Evolutionary conservation across 2,888 invertebrate species (phyloP), one percentile per base, ranked within the genome.

Genomic region (Sminthurinus aureus): DNA sequence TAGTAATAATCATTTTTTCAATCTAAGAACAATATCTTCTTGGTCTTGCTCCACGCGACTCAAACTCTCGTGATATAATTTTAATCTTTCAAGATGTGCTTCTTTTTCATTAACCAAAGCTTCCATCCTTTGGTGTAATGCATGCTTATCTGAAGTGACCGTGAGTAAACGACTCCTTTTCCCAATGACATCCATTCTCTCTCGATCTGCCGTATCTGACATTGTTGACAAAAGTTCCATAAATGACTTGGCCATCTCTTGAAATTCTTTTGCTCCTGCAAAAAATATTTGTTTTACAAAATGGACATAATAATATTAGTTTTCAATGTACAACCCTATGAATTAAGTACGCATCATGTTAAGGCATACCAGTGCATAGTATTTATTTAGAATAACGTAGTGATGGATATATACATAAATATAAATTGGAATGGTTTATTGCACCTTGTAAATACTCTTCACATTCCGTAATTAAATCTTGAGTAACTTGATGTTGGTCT

Each of bases 401-500:
- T 20, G 20, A 67, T 18, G 38, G 22, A 73, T 69, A n/a, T 18
- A 26, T 22, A 12, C 73, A 73, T 12, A 8, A 73, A 24, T 26
- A 24, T 18, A 73, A 12, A 11, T n/a, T 51, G 67, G 4, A 80
- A 69, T 51, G 12, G 18, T 52, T 75, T 64, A 50, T 24, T 18
- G 77, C 84, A 87, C 87, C 85, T 73, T 87, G 84, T 66, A 85
- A 78, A 77, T 88, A 88, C 80, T 88, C 87, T 67, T 86, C 86
- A 67, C 85, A 86, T 81, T 87, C 87, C 13, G 85, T 85, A 1
- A 86, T 85, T 22, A 88, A 84, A 66, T 88, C 88, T 20, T 87
- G 86, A 15, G 87, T 87, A 15, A 87, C 83, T 81, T 88, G 87
- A 74, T 87, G 87, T 69, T 86, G 84, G 73, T 88, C 87, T 18